A percentile compares a stretch with the other conserved stretches of the same genome.
These are phyloP conservation scores for Fulica atra DNA, from an alignment of 2,113 vertebrate species.

Conservation along the genomic window DNA sequence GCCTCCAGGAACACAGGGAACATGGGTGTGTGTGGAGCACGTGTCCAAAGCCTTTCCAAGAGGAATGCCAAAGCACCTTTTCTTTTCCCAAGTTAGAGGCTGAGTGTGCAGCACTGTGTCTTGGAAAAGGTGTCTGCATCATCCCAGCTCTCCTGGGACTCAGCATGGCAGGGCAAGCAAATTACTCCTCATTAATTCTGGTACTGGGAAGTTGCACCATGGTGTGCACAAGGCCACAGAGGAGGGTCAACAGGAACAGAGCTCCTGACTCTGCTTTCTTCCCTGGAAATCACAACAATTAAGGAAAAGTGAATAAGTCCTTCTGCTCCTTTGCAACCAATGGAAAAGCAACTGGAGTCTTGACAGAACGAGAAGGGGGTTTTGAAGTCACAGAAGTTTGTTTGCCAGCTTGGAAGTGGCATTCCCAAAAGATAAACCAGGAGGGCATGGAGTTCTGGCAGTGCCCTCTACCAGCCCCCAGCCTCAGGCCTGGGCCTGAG, in stretches of 20 bases:
- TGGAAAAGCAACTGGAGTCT: background rate
- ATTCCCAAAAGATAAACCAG: background rate
- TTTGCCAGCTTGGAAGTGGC: background rate
- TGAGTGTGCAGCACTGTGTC: background rate
- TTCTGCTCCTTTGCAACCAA: rapidly evolving
- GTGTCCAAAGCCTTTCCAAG: background rate
- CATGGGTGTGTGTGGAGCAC: rapidly evolving
- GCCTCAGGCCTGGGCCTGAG: background rate
- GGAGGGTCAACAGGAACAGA: background rate
- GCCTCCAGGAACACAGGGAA: background rate
- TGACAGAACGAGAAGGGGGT: background rate
- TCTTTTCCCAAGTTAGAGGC: background rate
- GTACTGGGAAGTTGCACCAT: background rate
- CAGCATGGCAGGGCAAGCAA: background rate
- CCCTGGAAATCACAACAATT: background rate
- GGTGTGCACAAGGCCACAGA: background rate
- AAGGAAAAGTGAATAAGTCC: rapidly evolving
- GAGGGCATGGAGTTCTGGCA: background rate
- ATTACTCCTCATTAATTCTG: background rate
- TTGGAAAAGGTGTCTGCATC: background rate
- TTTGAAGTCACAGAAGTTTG: background rate
- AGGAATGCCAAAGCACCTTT: background rate
- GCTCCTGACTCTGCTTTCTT: background rate
- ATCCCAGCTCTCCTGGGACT: background rate
- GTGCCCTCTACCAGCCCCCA: background rate